Conservation (phyloP, 2,113 vertebrate genomes). For the Condylura cristata region DNA sequence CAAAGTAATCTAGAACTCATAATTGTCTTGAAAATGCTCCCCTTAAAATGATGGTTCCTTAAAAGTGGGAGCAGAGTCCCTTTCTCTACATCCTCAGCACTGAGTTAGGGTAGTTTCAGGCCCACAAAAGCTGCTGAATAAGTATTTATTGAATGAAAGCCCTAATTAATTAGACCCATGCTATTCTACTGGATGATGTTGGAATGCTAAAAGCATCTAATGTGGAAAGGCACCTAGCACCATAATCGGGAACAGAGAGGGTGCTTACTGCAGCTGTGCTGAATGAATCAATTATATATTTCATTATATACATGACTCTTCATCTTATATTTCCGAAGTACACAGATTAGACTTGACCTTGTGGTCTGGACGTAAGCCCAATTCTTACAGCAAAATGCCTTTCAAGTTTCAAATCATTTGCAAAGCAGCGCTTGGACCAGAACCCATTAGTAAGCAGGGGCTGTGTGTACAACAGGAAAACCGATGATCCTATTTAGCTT, state of each 20-base stretch:
- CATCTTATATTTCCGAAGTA: neutral
- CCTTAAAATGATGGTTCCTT: neutral
- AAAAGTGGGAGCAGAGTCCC: neutral
- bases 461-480: neutral
- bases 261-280: neutral
- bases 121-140: neutral
- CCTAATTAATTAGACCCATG: neutral
- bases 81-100: neutral
- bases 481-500: neutral
- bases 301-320: neutral
- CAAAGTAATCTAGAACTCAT: neutral
- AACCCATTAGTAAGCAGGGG: neutral
- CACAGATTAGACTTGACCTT: constrained; percentile 5
- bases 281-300: neutral
- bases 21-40: neutral
- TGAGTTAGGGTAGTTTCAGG: neutral
- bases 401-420: neutral
- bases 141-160: neutral
- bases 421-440: neutral
- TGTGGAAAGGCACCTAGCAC: neutral
- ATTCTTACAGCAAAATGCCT: constrained; percentile 6
- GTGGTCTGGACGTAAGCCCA: neutral
- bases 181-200: neutral
- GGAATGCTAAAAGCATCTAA: neutral
- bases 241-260: neutral